Evolutionary conservation across 2,113 vertebrate species (phyloP).

Genomic region (Promerops cafer): DNA sequence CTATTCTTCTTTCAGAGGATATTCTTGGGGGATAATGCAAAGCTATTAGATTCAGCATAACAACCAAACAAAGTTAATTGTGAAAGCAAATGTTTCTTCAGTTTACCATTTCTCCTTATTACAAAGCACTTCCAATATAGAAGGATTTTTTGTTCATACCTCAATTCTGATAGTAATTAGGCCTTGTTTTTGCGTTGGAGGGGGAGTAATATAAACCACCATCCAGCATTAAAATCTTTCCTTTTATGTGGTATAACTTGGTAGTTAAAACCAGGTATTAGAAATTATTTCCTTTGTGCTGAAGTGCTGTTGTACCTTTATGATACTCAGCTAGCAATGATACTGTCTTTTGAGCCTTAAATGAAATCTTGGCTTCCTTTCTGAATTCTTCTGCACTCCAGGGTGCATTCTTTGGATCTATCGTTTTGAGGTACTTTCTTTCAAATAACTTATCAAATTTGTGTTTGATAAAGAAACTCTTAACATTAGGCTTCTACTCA

Average conservation of each 20-base stretch:
- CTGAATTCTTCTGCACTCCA: not conserved
- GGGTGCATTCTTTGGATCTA: not conserved
- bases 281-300: not conserved
- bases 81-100: not conserved
- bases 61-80: not conserved
- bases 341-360: not conserved
- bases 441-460: not conserved
- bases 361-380: not conserved
- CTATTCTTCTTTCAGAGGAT: not conserved
- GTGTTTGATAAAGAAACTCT: not conserved
- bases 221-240: not conserved
- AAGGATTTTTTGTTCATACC: not conserved
- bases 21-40: not conserved
- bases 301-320: not conserved
- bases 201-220: not conserved
- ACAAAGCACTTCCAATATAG: not conserved
- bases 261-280: not conserved
- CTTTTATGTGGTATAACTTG: not conserved
- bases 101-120: not conserved
- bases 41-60: not conserved
- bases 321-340: not conserved
- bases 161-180: not conserved
- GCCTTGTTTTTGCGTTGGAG: not conserved
- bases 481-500: not conserved
- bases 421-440: not conserved